A percentile compares a stretch with the other conserved stretches of the same genome.
Conservation (phyloP, 1,140 invertebrate species). For the silkworm (Bombyx mori) region DNA sequence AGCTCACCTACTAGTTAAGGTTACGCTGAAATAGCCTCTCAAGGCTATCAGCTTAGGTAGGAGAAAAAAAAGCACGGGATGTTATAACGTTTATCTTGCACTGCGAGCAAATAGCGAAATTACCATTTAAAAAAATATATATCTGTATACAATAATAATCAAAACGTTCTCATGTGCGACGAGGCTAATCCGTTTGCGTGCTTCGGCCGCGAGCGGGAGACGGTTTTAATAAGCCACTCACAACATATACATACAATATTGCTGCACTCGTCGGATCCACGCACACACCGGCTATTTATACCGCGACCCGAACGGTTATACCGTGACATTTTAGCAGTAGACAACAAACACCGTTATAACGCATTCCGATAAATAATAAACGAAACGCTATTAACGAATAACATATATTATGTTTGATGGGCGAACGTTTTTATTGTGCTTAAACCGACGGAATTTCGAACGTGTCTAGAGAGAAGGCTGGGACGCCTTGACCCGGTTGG, state of each 20-base stretch:
- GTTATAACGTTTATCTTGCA: too few species aligned
- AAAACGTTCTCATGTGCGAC: constrained; percentile 28
- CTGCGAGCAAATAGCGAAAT: not conserved
- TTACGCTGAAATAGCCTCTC: too few species aligned
- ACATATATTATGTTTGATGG: not conserved
- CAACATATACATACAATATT: constrained; percentile 49
- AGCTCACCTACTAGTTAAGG: too few species aligned
- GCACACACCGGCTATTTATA: constrained; percentile 43
- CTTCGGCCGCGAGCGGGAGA: constrained; percentile 49
- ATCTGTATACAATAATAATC: constrained; percentile 1
- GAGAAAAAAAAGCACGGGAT: too few species aligned
- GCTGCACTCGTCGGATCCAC: constrained; percentile 20
- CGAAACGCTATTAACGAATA: not conserved
- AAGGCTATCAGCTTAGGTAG: too few species aligned
- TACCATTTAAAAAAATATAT: not conserved
- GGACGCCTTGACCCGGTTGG: too few species aligned
- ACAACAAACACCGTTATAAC: not conserved
- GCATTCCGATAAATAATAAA: not conserved
- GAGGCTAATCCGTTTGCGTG: constrained; percentile 36
- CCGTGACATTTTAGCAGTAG: constrained; percentile 29
- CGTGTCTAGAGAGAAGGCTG: too few species aligned
- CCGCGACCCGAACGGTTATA: constrained; percentile 24
- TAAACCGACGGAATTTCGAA: too few species aligned
- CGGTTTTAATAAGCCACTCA: constrained; percentile 55
- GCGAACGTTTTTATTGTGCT: not conserved